These are phyloP conservation scores for Fistularia tabacaria DNA, from an alignment of 2,797 vertebrate species.

Conservation along the genomic window DNA sequence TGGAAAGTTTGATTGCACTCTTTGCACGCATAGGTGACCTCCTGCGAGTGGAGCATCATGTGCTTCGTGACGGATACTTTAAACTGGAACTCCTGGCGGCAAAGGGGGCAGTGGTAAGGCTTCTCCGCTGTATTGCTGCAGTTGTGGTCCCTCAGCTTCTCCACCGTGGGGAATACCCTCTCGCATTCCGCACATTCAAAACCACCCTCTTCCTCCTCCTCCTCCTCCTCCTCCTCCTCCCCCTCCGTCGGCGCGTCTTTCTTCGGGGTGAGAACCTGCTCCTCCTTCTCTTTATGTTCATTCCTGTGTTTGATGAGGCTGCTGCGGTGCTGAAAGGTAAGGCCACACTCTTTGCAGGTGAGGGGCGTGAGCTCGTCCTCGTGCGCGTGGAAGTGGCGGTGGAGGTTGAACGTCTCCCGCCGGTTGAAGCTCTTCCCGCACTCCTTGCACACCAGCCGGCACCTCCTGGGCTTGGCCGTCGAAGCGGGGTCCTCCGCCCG, in stretches of 20 bases:
- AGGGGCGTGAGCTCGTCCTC: slow-evolving; percentile 75
- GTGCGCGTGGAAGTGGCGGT: slow-evolving; percentile 78
- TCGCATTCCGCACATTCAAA: slow-evolving; percentile 70
- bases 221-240: slow-evolving; percentile 23
- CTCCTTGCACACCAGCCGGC: slow-evolving; percentile 69
- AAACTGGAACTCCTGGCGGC: slow-evolving; percentile 78
- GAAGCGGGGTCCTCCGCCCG: slow-evolving; percentile 14
- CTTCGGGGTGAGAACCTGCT: slow-evolving; percentile 35
- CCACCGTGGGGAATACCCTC: slow-evolving; percentile 55
- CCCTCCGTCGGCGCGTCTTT: slow-evolving; percentile 24
- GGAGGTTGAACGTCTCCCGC: slow-evolving; percentile 78
- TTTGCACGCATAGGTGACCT: slow-evolving; percentile 67
- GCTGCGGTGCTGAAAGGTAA: slow-evolving; percentile 79
- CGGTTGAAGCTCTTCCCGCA: slow-evolving; percentile 75
- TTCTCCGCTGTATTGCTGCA: slow-evolving; percentile 68
- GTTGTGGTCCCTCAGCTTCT: slow-evolving; percentile 65
- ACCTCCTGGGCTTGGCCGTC: slow-evolving; percentile 51
- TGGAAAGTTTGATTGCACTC: slow-evolving; percentile 75
- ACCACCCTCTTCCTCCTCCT: slow-evolving; percentile 17
- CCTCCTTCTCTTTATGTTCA: slow-evolving; percentile 67
- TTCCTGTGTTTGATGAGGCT: slow-evolving; percentile 78
- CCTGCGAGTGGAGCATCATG: slow-evolving; percentile 75
- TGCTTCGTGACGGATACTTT: slow-evolving; percentile 75
- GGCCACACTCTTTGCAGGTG: slow-evolving; percentile 78
- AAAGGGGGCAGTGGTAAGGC: slow-evolving; percentile 79